A percentile compares a stretch with the other conserved stretches of the same genome.
These are phyloP conservation scores for Tetragnatha montana DNA, from an alignment of 2,888 invertebrate genomes.

Conservation along the genomic window DNA sequence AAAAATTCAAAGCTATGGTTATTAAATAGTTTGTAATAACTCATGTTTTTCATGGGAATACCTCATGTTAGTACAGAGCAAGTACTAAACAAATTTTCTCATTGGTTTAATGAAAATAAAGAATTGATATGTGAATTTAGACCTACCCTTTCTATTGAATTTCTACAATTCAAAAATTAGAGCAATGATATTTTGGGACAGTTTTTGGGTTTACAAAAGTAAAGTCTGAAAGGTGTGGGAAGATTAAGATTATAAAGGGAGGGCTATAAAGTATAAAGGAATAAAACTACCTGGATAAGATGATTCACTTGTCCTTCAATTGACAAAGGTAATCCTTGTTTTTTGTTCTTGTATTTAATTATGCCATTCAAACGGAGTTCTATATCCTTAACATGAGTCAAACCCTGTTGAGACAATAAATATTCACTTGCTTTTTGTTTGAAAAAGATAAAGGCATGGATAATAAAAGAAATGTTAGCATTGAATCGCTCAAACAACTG, in stretches of 20 bases:
- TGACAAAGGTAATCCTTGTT: conserved; percentile 82
- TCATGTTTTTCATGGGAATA: no score
- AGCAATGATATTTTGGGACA: no score
- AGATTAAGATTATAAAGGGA: no score
- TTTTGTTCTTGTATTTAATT: conserved; percentile 78
- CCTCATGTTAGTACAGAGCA: background rate
- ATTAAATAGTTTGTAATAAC: no score
- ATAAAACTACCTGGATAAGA: conserved; percentile 80
- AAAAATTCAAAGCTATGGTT: no score
- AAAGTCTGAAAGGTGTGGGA: no score
- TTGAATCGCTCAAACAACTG: no score
- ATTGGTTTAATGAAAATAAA: background rate
- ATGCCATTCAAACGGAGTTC: conserved; percentile 86
- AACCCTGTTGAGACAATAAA: conserved; percentile 78
- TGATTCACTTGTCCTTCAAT: conserved; percentile 96
- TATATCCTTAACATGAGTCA: conserved; percentile 86
- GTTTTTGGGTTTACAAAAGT: no score
- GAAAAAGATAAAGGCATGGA: no score
- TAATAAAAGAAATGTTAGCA: no score
- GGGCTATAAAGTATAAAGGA: no score
- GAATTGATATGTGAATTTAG: background rate
- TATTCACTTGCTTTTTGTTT: background rate
- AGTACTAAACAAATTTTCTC: background rate
- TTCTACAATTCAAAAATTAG: no score
- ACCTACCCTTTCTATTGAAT: background rate